Evolutionary conservation across 2,888 invertebrate species (phyloP), one percentile per base, ranked within the genome.

Genomic region (Drosophila nigricruria): DNA sequence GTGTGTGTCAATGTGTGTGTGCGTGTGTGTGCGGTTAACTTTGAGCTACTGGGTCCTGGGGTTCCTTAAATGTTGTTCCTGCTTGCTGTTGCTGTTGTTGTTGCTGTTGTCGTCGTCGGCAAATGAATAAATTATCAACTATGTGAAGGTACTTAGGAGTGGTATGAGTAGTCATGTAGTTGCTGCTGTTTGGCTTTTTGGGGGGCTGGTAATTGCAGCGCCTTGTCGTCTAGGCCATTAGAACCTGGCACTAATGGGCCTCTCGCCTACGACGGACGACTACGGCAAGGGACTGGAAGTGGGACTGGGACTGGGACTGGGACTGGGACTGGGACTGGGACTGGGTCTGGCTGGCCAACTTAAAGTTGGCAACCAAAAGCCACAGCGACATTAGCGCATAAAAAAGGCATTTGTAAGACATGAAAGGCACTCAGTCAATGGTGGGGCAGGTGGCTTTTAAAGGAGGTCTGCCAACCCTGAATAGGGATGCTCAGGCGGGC

Each of bases 91-190:
- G 68, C 18, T n/a, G n/a, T n/a, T 14, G 38, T n/a, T 40, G 10
- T 50, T 58, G 16, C 45, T 52, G 54, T 57, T 52, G 69, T 49
- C 59, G 58, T 58, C 38, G 57, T n/a, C 57, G 45, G 79, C 79
- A 79, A 84, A 87, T 87, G 89, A 87, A 87, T 87, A 87, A 87
- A 87, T 87, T 88, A 87, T 87, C 82, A 87, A 87, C 84, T 85
- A 77, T 77, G 81, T 71, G 79, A 77, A 84, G 79, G 77, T 78
- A 78, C 77, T 77, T 70, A 66, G 34, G 57, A 62, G 53, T 49
- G 56, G 59, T 50, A 58, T 73, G 76, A 73, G 76, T 52, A 58
- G 76, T 47, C 53, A 54, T 54, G 53, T 66, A 59, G 66, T 71
- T 67, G 71, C 52, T 70, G 56, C 50, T 70, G 54, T 40, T 40